These are phyloP conservation scores for Drosophila ustulata DNA, from an alignment of 2,888 invertebrate genomes.

Conservation along the genomic window DNA sequence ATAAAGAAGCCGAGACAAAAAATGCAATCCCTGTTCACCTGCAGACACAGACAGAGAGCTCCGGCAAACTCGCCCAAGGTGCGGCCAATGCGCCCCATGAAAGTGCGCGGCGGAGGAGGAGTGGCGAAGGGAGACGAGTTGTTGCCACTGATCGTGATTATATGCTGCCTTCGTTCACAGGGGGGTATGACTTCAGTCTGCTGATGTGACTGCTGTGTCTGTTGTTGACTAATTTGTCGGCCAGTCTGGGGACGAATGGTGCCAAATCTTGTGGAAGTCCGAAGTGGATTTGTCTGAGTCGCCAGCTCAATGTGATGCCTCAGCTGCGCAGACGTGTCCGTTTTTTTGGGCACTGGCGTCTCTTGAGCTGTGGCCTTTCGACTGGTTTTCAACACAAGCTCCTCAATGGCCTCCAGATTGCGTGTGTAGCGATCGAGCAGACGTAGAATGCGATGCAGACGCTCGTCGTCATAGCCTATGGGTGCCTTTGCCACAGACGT, in stretches of 20 bases:
- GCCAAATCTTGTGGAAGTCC: slow-evolving; percentile 11
- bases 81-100: slow-evolving; percentile 56
- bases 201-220: background rate
- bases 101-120: slow-evolving; percentile 29
- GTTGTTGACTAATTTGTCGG: background rate
- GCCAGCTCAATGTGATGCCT: slow-evolving; percentile 40
- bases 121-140: slow-evolving; percentile 39
- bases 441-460: slow-evolving; percentile 63
- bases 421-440: slow-evolving; percentile 70
- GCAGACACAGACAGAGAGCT: slow-evolving; percentile 76
- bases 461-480: slow-evolving; percentile 25
- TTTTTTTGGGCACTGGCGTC: background rate
- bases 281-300: slow-evolving; percentile 49
- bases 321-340: slow-evolving; percentile 9
- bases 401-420: slow-evolving; percentile 67
- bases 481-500: background rate
- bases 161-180: slow-evolving; percentile 64
- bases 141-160: slow-evolving; percentile 72
- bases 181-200: slow-evolving; percentile 30
- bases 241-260: slow-evolving; percentile 5
- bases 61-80: slow-evolving; percentile 68
- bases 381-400: slow-evolving; percentile 17
- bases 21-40: slow-evolving; percentile 83
- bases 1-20: slow-evolving; percentile 82
- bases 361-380: background rate